Base-by-base conservation (phyloP, 2,797 vertebrate genomes). In the Labroides dimidiatus region DNA sequence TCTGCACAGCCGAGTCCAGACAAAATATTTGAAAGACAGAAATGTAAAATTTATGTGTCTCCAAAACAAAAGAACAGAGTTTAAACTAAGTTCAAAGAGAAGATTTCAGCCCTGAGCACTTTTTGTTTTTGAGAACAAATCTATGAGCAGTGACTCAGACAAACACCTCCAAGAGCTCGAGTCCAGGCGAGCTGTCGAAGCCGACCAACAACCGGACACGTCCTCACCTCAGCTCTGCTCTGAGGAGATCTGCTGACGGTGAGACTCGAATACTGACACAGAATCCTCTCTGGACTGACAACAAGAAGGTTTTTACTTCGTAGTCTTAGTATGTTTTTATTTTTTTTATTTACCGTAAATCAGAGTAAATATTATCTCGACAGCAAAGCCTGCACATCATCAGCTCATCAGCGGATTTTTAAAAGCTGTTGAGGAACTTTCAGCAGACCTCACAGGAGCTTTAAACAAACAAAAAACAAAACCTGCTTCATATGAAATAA, bases 141-240 rank as follows among this genome's bases (percentile, higher is more conserved):
- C 27, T 30, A 30, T 27, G 1, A 23, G 41, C 16, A 30, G 48
- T 51, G 42, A 13, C 16, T 12, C 6, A 14, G 21, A 44, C 47
- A 27, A 30, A 24, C 37, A n/a, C 47, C 19, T 65, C 14, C 2
- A 0, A 54, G n/a, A 30, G 24, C 24, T 36, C 3, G 12, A 36
- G 33, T 36, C 39, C 14, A 47, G 33, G 42, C 41, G 57, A 72
- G 15, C 54, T 62, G 70, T 71, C 63, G 51, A 45, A 58, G 20
- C 0, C 4, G 47, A 33, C 23, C 49, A 37, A 16, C 43, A 58
- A 49, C 10, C 6, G 62, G 56, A 37, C 39, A 4, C 2, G 43
- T 50, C 44, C 41, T 60, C 55, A 7, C 47, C 19, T 74, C 41
- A 43, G 10, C 2, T 47, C 33, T 62, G 37, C 43, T 50, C 42